Evolutionary conservation across 2,113 vertebrate genomes (phyloP), one percentile per base, ranked within the genome.

Genomic region (Lepidothrix coronata): DNA sequence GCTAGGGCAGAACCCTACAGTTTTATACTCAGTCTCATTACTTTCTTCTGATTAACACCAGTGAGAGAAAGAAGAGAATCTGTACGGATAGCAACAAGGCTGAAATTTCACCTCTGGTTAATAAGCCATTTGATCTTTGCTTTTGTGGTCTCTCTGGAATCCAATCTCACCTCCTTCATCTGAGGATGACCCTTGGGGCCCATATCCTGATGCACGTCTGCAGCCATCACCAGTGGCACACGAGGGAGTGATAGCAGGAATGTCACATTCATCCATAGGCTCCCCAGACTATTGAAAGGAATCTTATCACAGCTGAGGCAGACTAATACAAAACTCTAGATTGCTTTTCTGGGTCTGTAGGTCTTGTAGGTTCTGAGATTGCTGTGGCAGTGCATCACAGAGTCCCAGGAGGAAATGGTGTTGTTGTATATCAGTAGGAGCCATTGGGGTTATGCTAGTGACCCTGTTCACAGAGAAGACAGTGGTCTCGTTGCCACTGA

Each of bases 71-170:
- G 73, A 94, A 80, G n/a, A 75, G n/a, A 81, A 84, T 68, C 79
- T 54, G 25, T 72, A 68, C 59, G 0, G 0, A 59, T 65, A 65
- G 63, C 59, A 81, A 54, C 27, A 91, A 94, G 59, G 18, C 49
- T 97, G 95, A 89, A 93, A 95, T 96, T 96, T 92, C 66, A 93
- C 66, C 91, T 96, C 39, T 65, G 85, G 57, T 80, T 92, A 94
- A 80, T 78, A 88, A 93, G 66, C 76, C 76, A 90, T 86, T 95
- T 73, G 67, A 83, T 92, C 84, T 88, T 83, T 88, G 80, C 58
- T 83, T 28, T 54, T 91, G 70, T 82, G 67, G 43, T 97, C 88
- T 89, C 3, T 0, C 37, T 93, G 85, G 80, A 97, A 94, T 94
- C 41, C 35, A 86, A 2, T 63, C 71, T 83, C 52, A 65, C 33